A percentile compares a stretch with the other conserved stretches of the same genome.
phyloP scores from a whole-genome alignment of 2,888 invertebrate genomes.

The Ormyrus rosae region DNA sequence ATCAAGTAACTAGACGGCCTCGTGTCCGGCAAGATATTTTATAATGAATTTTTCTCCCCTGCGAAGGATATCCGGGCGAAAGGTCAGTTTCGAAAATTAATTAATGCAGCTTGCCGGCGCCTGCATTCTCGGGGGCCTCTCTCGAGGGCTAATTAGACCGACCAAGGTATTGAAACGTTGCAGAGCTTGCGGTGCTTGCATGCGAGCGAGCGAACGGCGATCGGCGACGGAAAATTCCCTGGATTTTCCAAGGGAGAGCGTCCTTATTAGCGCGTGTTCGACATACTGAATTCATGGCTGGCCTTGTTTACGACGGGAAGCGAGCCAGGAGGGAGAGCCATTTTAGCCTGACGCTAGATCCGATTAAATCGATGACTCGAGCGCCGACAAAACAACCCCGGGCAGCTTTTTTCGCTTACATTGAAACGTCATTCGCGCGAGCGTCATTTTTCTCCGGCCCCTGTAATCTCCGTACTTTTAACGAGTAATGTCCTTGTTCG shows the following conservation, averaged over 20 bases:
- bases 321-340: too few species aligned
- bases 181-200: conserved; percentile 38
- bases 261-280: conserved; percentile 55
- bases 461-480: conserved; percentile 1
- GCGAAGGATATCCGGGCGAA: background rate
- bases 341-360: conserved; percentile 22
- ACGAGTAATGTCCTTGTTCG: background rate
- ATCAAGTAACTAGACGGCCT: background rate
- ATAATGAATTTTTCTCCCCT: conserved; percentile 9
- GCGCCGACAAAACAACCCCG: conserved; percentile 10
- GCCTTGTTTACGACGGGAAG: conserved; percentile 24
- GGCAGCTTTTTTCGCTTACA: conserved; percentile 51
- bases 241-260: conserved; percentile 51
- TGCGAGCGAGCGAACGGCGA: background rate
- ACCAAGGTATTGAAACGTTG: conserved; percentile 56
- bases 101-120: conserved; percentile 49
- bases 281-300: conserved; percentile 41
- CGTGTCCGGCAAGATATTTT: conserved; percentile 28
- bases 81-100: conserved; percentile 59
- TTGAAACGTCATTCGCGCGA: conserved; percentile 52
- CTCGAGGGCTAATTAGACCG: conserved; percentile 54
- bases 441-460: conserved; percentile 12
- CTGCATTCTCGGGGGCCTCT: conserved; percentile 36
- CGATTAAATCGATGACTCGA: conserved; percentile 56
- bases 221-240: conserved; percentile 53